Conservation (phyloP, 1,140 invertebrate species). For the Ladona fulva region DNA sequence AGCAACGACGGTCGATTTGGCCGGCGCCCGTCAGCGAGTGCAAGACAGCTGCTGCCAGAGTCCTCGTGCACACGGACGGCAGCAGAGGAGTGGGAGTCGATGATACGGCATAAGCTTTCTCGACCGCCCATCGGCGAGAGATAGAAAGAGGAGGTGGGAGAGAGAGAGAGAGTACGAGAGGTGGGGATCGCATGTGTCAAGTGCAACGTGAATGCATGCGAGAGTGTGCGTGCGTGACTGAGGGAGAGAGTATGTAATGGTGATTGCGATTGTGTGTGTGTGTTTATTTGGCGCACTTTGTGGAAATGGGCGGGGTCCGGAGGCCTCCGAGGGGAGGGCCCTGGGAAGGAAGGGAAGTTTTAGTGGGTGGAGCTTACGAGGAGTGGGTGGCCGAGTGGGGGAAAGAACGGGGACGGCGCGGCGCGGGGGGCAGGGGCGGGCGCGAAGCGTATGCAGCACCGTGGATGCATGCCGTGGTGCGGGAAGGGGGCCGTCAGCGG, state of each 20-base stretch:
- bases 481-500: no score
- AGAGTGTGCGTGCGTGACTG: background rate
- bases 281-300: conserved; percentile 9
- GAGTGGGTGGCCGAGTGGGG: background rate
- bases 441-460: background rate
- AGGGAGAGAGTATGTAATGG: background rate
- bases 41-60: background rate
- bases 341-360: background rate
- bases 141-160: background rate
- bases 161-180: background rate
- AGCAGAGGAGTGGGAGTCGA: background rate
- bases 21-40: background rate
- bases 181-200: background rate
- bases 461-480: background rate
- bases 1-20: background rate
- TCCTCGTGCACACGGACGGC: background rate
- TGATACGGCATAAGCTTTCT: background rate
- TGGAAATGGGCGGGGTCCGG: background rate
- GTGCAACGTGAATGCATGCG: conserved; percentile 1
- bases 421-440: background rate
- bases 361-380: background rate
- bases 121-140: background rate
- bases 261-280: conserved; percentile 1
- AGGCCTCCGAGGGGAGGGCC: background rate
- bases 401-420: background rate